Evolutionary conservation across 2,113 vertebrate species (phyloP).

Genomic region (Microcebus griseorufus): DNA sequence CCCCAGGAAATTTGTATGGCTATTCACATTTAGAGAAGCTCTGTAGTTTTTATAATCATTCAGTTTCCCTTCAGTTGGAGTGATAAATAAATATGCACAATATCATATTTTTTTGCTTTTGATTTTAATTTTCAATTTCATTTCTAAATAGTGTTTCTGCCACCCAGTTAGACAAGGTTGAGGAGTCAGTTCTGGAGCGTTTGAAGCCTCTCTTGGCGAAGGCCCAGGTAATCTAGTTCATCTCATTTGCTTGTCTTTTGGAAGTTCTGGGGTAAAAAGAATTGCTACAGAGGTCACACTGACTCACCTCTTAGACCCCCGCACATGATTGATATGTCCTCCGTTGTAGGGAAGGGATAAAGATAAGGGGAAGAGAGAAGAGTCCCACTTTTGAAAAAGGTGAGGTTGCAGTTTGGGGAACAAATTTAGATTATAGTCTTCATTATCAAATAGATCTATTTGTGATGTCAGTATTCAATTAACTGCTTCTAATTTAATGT

Average conservation of each 20-base stretch:
- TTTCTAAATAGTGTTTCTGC: slow-evolving; percentile 65
- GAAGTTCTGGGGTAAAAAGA: not conserved
- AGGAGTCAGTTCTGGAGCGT: slow-evolving; percentile 69
- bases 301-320: not conserved
- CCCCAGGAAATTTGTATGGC: not conserved
- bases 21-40: not conserved
- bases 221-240: slow-evolving; percentile 69
- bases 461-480: not conserved
- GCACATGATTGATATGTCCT: not conserved
- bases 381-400: not conserved
- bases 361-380: not conserved
- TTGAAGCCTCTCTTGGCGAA: slow-evolving; percentile 72
- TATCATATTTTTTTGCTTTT: slow-evolving; percentile 14
- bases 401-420: not conserved
- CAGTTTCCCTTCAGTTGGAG: not conserved
- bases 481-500: not conserved
- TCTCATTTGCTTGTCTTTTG: not conserved
- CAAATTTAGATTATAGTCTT: not conserved
- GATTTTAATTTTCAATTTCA: slow-evolving; percentile 54
- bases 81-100: not conserved
- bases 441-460: not conserved
- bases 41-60: not conserved
- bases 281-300: not conserved
- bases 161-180: slow-evolving; percentile 72
- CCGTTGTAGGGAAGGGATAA: not conserved